Evolutionary conservation across 2,888 invertebrate species (phyloP), one percentile per base, ranked within the genome.

Genomic region (Pycnomerus fuliginosus): DNA sequence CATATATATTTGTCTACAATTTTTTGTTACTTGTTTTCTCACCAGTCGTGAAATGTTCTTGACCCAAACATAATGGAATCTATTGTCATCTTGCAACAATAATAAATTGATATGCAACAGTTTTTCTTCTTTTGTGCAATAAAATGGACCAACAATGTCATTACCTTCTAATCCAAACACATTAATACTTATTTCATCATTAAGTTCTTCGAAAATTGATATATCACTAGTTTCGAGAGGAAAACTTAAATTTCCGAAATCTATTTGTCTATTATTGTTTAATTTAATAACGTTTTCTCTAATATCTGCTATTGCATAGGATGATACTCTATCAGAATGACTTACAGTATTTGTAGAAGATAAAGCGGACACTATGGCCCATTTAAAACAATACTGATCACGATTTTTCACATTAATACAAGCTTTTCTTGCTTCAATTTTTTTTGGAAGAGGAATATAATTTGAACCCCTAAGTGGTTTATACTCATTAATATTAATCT

Each of bases 161-260:
- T 27, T 27, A 13, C 13, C 27, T 3, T 27, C 13, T 2, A 27
- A 13, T 10, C 13, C 14, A 27, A 25, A 7, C 8, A 25, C 25
- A 22, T 31, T 28, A 42, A 25, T 34, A 41, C 42, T 74, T 31
- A 13, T 15, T 2, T 22, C 14, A 28, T 24, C 10, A 17, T 27
- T 27, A 7, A 27, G 13, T 3, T 7, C 2, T 27, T 27, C 27
- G 5, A 27, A 27, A 27, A 3, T 5, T 27, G 27, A 27, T 11
- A 27, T 11, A 27, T 27, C 10, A 2, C 13, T 14, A 27, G 13
- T 2, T 3, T 2, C 2, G 3, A 27, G 13, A 27, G 10, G 10
- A 27, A 27, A 27, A 3, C 5, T 8, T 27, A 27, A 27, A 2
- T 27, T 5, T 3, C 10, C 39, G 39, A 43, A 44, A 39, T 44